Base-by-base conservation (phyloP, 2,113 vertebrate genomes). In the Ctenodactylus gundi region DNA sequence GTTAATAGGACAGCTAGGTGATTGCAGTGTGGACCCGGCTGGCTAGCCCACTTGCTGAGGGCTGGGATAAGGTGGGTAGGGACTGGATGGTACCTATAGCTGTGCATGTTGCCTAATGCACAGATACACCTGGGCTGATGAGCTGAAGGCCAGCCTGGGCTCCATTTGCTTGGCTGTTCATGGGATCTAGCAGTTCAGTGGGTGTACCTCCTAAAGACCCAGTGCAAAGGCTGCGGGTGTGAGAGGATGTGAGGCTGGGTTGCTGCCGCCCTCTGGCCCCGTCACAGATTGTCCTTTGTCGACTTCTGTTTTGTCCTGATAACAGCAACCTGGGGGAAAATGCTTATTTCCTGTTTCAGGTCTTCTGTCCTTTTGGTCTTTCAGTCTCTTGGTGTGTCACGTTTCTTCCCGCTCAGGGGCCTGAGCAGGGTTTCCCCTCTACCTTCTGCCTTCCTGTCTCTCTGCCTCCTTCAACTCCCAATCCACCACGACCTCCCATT, bases 301-400 rank as follows among this genome's bases (percentile, higher is more conserved):
- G 85, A 70, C 31, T 85, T 20, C 64, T 70, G 53, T 57, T 87
- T 93, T 41, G 13, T 29, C 41, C 29, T 81, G 77, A 77, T 49
- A 90, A 81, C n/a, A 41, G 29, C 41, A 46, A 73, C 27, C 34
- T 39, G 53, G 73, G 64, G 84, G 29, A 23, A n/a, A 34, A 41
- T 0, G 4, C 11, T 2, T 51, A 81, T 84, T 57, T 78, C 83
- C 34, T 57, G 20, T 94, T 64, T 14, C 20, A 86, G 76, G 51
- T 62, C 70, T 46, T 82, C 78, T 75, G 95, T 67, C 65, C 82
- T 87, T 62, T 44, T 34, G 31, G 41, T 81, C 44, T 94, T 93
- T 31, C 27, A 70, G 1, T 80, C 78, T n/a, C 75, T 88, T 41
- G 14, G 46, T 31, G 64, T 21, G 73, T 78, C 44, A 12, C 29